A percentile compares a stretch with the other conserved stretches of the same genome.
These are phyloP conservation scores for Takifugu rubripes DNA, from an alignment of 2,797 vertebrate species.

Conservation along the genomic window DNA sequence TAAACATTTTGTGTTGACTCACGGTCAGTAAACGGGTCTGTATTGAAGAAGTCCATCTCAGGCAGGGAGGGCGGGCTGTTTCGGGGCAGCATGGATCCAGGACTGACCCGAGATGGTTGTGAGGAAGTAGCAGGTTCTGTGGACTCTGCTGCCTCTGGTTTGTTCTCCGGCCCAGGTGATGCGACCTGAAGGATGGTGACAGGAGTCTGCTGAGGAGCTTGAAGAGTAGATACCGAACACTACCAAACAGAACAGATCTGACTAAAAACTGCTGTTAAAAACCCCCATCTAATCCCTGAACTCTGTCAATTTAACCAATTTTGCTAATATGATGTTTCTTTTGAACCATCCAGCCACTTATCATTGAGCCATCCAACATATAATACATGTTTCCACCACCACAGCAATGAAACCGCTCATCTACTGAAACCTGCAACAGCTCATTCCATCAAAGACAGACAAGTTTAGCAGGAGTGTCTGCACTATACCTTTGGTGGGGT, in stretches of 20 bases:
- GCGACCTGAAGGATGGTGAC: conserved; percentile 69
- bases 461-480: too few relatives aligned
- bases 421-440: too few relatives aligned
- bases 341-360: too few relatives aligned
- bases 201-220: background rate
- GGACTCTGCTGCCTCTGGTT: conserved; percentile 68
- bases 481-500: conserved; percentile 61
- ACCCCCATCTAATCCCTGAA: background rate
- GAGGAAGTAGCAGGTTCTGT: conserved; percentile 74
- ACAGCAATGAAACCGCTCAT: too few relatives aligned
- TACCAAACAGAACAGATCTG: background rate
- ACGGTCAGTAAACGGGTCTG: conserved; percentile 95
- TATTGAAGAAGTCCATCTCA: conserved; percentile 90
- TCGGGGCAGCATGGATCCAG: conserved; percentile 60
- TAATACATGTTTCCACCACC: too few relatives aligned
- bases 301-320: background rate
- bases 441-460: too few relatives aligned
- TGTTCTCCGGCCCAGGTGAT: conserved; percentile 79
- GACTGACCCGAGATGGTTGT: conserved; percentile 74
- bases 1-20: conserved; percentile 64
- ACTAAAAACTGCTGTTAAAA: background rate
- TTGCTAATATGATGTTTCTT: background rate
- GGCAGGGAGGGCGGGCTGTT: conserved; percentile 77
- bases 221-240: background rate
- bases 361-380: too few relatives aligned